phyloP scores from a whole-genome alignment of 2,113 vertebrate genomes.

The Dipodomys spectabilis region DNA sequence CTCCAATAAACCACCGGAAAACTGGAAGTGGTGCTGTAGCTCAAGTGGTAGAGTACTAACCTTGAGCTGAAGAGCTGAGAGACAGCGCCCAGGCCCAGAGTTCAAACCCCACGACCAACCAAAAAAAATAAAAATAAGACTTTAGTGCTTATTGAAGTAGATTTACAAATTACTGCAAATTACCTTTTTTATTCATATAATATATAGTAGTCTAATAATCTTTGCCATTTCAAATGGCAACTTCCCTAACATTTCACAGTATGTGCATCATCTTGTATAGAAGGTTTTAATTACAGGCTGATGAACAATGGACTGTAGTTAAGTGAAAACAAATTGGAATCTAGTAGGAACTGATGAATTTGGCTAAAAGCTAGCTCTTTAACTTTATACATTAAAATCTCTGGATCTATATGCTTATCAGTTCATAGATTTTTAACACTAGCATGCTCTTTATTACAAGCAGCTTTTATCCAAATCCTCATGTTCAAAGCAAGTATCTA shows the following conservation, averaged over 20 bases:
- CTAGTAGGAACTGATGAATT: not conserved
- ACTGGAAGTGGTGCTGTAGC: no score
- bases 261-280: not conserved
- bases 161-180: not conserved
- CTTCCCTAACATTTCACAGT: not conserved
- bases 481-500: not conserved
- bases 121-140: slow-evolving; percentile 32
- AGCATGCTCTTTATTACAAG: not conserved
- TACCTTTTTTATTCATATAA: not conserved
- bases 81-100: no score
- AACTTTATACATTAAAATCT: not conserved
- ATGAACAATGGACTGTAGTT: not conserved
- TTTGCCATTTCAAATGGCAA: not conserved
- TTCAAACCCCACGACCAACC: no score
- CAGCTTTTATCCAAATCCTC: not conserved
- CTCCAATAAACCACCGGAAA: no score
- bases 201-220: not conserved
- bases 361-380: not conserved
- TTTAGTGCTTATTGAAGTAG: not conserved
- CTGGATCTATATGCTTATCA: not conserved
- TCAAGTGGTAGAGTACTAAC: no score
- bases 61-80: no score
- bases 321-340: not conserved
- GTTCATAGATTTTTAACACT: not conserved
- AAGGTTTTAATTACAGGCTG: not conserved